A percentile compares a stretch with the other conserved stretches of the same genome.
These are phyloP conservation scores for Taurulus bubalis DNA, from an alignment of 2,113 vertebrate species.

Conservation along the genomic window DNA sequence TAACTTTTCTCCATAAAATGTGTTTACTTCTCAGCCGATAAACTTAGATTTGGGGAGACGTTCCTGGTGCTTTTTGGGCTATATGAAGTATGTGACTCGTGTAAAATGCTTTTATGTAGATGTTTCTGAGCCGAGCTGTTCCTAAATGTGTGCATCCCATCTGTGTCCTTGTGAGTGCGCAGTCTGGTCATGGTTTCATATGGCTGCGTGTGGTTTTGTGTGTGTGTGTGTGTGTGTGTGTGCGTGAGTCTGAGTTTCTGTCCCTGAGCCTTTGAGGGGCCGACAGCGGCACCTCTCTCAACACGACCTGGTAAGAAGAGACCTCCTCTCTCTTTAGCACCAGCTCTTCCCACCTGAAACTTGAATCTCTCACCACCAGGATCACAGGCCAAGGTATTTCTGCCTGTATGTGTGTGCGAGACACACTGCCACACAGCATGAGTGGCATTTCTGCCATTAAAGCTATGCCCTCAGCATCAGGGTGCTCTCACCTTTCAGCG, in stretches of 20 bases:
- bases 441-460: conserved; percentile 66
- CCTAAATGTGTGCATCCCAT: conserved; percentile 33
- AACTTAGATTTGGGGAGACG: background rate
- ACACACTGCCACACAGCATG: conserved; percentile 56
- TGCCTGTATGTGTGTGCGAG: conserved; percentile 57
- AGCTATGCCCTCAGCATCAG: conserved; percentile 56
- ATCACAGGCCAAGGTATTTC: conserved; percentile 73
- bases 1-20: conserved; percentile 49
- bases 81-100: background rate
- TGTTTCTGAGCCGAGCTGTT: conserved; percentile 11
- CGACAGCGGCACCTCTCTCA: conserved; percentile 74
- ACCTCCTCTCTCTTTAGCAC: conserved; percentile 74
- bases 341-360: conserved; percentile 71
- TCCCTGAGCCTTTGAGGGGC: conserved; percentile 73
- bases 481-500: conserved; percentile 60
- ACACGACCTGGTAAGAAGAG: conserved; percentile 77
- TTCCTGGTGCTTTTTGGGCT: background rate
- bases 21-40: conserved; percentile 46
- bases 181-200: conserved; percentile 13
- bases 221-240: conserved; percentile 3
- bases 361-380: conserved; percentile 66
- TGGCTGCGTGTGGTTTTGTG: conserved; percentile 25
- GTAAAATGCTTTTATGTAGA: background rate
- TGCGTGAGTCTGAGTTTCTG: conserved; percentile 23
- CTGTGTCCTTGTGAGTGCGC: conserved; percentile 13